A percentile compares a stretch with the other conserved stretches of the same genome.
These are phyloP conservation scores for Taphrorychus bicolor DNA, from an alignment of 2,888 invertebrate species.

Conservation along the genomic window DNA sequence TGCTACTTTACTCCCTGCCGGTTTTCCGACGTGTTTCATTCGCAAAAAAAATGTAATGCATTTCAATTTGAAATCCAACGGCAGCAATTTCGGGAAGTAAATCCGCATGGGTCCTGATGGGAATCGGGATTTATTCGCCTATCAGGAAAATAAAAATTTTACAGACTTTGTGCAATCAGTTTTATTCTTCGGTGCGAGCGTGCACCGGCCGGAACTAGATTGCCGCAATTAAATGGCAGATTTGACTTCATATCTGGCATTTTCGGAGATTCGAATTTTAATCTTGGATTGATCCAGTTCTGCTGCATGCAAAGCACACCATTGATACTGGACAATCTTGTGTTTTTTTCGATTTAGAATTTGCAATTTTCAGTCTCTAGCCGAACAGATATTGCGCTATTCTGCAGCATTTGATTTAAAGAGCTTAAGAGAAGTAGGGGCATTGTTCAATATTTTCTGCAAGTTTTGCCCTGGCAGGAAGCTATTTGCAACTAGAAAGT, in stretches of 20 bases:
- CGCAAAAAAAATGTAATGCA: background rate
- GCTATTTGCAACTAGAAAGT: no score
- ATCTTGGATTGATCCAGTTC: background rate
- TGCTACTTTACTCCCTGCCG: background rate
- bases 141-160: constrained; percentile 3
- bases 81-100: background rate
- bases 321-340: background rate
- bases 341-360: no score
- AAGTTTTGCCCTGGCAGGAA: no score
- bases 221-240: background rate
- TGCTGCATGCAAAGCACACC: background rate
- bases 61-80: background rate
- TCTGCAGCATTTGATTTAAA: no score
- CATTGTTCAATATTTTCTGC: no score
- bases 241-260: background rate
- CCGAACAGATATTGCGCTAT: no score
- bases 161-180: constrained; percentile 4
- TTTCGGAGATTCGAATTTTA: background rate
- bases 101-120: background rate
- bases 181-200: background rate
- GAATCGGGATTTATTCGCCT: background rate
- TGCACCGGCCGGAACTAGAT: background rate
- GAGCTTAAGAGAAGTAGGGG: no score
- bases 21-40: background rate
- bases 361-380: no score